Conservation (phyloP, 1,140 invertebrate genomes). For the Reticulitermes speratus region DNA sequence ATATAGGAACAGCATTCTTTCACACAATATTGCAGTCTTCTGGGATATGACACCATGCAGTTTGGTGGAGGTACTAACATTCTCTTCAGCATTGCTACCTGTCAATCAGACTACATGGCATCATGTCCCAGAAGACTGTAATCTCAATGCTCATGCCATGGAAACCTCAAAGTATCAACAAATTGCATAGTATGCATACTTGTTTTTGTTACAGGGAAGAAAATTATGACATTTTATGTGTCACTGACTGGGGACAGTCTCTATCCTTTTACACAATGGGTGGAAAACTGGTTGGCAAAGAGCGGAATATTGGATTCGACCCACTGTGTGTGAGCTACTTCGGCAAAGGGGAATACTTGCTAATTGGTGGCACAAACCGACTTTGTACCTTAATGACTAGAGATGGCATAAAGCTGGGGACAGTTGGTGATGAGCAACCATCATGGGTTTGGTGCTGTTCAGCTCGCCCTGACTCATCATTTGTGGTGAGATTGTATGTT, state of each 20-base stretch:
- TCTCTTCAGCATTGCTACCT: no score
- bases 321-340: conserved; percentile 78
- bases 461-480: conserved; percentile 70
- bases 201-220: conserved; percentile 53
- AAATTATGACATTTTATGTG: conserved; percentile 73
- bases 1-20: no score
- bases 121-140: no score
- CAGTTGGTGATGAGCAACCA: conserved; percentile 69
- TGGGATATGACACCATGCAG: no score
- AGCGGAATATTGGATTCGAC: conserved; percentile 71
- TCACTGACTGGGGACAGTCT: conserved; percentile 92
- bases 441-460: conserved; percentile 88
- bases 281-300: conserved; percentile 65
- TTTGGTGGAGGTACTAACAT: no score
- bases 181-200: no score
- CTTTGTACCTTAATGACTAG: conserved; percentile 75
- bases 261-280: conserved; percentile 88
- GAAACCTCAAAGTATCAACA: neutral
- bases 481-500: conserved; percentile 58
- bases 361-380: conserved; percentile 83
- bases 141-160: neutral
- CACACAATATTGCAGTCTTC: no score
- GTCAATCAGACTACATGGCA: no score
- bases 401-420: conserved; percentile 78
- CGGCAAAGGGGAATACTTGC: conserved; percentile 76